A percentile compares a stretch with the other conserved stretches of the same genome.
Evolutionary conservation across 2,888 invertebrate species (phyloP).

Genomic region (Meliscaeva auricollis): DNA sequence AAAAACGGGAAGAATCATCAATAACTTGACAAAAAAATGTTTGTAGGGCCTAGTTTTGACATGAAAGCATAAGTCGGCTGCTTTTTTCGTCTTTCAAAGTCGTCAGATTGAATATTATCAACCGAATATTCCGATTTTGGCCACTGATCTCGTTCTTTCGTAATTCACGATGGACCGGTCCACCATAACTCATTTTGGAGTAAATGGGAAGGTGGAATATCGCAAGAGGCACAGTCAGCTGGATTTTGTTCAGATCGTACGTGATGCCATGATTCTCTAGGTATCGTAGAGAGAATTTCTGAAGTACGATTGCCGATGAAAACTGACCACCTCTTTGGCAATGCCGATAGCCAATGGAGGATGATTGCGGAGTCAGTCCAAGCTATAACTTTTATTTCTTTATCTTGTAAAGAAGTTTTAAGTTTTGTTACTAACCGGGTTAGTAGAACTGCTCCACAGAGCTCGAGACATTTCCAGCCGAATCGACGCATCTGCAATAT

Average conservation of each 20-base stretch:
- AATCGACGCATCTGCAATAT: conserved; percentile 14
- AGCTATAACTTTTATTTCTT: conserved; percentile 22
- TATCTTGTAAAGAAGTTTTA: conserved; percentile 40
- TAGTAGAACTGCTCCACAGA: conserved; percentile 12
- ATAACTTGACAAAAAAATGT: neutral
- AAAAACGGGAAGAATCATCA: neutral
- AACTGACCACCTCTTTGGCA: conserved; percentile 18
- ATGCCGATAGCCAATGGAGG: conserved; percentile 22
- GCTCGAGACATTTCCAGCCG: conserved; percentile 14
- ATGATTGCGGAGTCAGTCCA: conserved; percentile 25
- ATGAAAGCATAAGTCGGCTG: neutral
- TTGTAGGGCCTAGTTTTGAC: neutral
- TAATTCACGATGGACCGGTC: neutral
- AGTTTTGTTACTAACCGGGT: conserved; percentile 38
- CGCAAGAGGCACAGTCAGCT: conserved; percentile 14
- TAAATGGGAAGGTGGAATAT: conserved; percentile 17
- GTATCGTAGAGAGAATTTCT: conserved; percentile 18
- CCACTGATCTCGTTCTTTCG: neutral
- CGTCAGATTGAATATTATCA: neutral
- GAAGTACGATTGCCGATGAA: conserved; percentile 30
- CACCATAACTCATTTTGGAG: conserved; percentile 1
- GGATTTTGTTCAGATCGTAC: conserved; percentile 15
- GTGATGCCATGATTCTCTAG: conserved; percentile 4
- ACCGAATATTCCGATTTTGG: neutral
- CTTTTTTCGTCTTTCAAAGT: neutral